Evolutionary conservation across 2,888 invertebrate species (phyloP), one percentile per base, ranked within the genome.

Genomic region (Caradrina kadenii): DNA sequence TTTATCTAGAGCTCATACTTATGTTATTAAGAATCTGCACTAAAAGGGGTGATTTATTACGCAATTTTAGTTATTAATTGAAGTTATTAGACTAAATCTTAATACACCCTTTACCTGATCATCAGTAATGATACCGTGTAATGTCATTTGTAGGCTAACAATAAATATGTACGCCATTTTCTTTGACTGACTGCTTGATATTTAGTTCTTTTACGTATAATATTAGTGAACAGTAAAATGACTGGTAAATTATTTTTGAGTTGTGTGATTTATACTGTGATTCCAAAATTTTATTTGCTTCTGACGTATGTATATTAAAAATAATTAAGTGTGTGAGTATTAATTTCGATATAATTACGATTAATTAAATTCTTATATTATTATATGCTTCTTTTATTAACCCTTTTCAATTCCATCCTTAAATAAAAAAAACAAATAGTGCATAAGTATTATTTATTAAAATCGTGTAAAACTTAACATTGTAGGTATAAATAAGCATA

Each of bases 131-230:
- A 56, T 75, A 31, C 50, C 39, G 56, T 73, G 56, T 69, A 52
- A 60, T 69, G 48, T 59, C 39, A 45, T 45, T 17, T 39, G 52
- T 61, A 82, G 58, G 63, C 59, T 76, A 67, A 67, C 48, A 65
- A 64, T 67, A 56, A 76, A 80, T 58, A 65, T 76, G 48, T 83
- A 85, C 81, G 87, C 87, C 87, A 91, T 88, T 87, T 77, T n/a
- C n/a, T 85, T 85, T 85, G 91, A 90, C 89, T 91, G 91, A 90
- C 82, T 88, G 84, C 79, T 84, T 84, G 76, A 17, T 69, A 73
- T 76, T 83, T 71, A 81, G 70, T 77, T 81, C 56, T 63, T n/a
- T 56, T 80, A 78, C 75, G 63, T 73, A 79, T 45, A 61, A 35
- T 56, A 50, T 45, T 61, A 69, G 56, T 52, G 13, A 73, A 77